A percentile compares a stretch with the other conserved stretches of the same genome.
These are phyloP conservation scores for Scomberomorus guttatus DNA, from an alignment of 2,797 vertebrate genomes.

Conservation along the genomic window DNA sequence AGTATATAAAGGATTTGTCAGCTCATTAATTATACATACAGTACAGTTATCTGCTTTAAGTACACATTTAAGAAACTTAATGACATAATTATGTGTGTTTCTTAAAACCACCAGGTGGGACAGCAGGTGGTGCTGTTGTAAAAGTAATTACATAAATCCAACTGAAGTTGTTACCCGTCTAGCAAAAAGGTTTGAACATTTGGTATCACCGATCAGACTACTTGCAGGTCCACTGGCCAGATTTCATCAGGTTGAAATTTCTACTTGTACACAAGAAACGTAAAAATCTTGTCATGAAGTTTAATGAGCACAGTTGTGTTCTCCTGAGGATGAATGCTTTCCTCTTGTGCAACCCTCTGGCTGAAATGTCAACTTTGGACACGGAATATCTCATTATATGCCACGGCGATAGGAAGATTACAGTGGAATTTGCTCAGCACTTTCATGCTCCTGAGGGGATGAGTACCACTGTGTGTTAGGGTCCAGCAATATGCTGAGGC, in stretches of 20 bases:
- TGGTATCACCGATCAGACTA: not conserved
- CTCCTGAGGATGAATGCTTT: not conserved
- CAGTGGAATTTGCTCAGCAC: not conserved
- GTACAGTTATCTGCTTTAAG: no score
- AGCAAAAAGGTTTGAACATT: not conserved
- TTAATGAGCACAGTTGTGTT: not conserved
- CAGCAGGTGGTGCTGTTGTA: constrained; percentile 36
- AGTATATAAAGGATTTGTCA: not conserved
- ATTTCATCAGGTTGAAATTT: not conserved
- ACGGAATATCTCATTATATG: not conserved
- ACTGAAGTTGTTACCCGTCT: not conserved
- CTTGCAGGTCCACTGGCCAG: not conserved
- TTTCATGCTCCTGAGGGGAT: not conserved
- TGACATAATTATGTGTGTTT: not conserved
- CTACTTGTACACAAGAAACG: not conserved
- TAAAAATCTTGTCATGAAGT: not conserved
- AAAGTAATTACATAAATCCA: not conserved
- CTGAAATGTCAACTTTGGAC: not conserved
- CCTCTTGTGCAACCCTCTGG: not conserved
- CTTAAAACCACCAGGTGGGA: not conserved
- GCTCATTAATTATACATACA: not conserved
- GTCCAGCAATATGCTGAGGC: no score
- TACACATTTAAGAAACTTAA: not conserved
- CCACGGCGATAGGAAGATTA: not conserved
- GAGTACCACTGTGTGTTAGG: not conserved